Percentiles rank a stretch among this genome's conserved stretches.
Conservation (phyloP, 1,140 invertebrate species). For the Hyles vespertilio region DNA sequence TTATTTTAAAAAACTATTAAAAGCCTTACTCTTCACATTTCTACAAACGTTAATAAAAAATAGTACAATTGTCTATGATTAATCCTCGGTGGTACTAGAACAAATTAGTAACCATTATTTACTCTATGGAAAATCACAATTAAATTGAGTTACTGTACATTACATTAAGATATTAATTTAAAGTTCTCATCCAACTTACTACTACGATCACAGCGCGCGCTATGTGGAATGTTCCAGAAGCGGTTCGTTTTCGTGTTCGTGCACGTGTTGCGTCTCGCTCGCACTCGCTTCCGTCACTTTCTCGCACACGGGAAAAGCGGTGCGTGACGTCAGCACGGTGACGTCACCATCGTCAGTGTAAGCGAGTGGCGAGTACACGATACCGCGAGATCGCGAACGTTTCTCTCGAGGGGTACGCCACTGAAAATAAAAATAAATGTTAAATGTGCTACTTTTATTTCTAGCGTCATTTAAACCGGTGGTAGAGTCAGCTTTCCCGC, state of each 20-base stretch:
- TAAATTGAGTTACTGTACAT: constrained; percentile 5
- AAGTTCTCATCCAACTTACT: constrained; percentile 37
- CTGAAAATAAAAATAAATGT: constrained; percentile 25
- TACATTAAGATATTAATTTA: constrained; percentile 6
- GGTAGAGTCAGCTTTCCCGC: too few species aligned
- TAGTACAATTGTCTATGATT: too few species aligned
- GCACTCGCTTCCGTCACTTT: constrained; percentile 10
- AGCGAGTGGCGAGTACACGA: constrained; percentile 52
- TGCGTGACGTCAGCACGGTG: constrained; percentile 37
- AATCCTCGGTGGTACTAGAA: too few species aligned
- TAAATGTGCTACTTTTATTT: neutral
- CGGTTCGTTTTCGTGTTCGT: constrained; percentile 41
- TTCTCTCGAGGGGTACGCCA: constrained; percentile 30
- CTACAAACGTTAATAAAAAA: too few species aligned
- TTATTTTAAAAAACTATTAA: too few species aligned
- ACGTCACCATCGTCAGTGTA: constrained; percentile 56
- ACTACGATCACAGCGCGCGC: constrained; percentile 55
- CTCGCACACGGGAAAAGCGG: constrained; percentile 30
- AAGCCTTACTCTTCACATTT: too few species aligned
- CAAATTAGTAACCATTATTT: too few species aligned
- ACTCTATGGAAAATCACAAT: too few species aligned
- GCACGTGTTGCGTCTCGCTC: constrained; percentile 6
- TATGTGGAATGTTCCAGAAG: constrained; percentile 66
- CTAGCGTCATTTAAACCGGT: too few species aligned
- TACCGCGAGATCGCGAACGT: constrained; percentile 33